Percentiles rank a stretch among this genome's conserved stretches.
phyloP scores from a whole-genome alignment of 2,113 vertebrate genomes.

The Dipodomys spectabilis region DNA sequence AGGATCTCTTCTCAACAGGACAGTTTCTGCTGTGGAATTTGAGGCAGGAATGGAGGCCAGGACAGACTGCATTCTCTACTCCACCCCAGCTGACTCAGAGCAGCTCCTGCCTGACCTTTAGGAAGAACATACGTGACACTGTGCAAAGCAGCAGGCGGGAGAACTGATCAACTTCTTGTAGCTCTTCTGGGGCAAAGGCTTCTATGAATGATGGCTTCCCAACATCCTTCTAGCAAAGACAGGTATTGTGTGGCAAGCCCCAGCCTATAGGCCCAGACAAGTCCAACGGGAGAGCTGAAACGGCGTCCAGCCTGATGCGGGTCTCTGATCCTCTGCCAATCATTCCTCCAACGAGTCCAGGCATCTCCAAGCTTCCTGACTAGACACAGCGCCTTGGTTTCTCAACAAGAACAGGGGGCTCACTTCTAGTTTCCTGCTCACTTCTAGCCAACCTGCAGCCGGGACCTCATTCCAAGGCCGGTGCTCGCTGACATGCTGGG shows the following conservation, averaged over 20 bases:
- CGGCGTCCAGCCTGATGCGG: neutral
- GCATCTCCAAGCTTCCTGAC: slow-evolving; percentile 41
- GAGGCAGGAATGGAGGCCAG: neutral
- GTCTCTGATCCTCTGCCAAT: slow-evolving; percentile 42
- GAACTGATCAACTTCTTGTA: neutral
- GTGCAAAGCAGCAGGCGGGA: neutral
- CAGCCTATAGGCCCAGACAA: slow-evolving; percentile 45
- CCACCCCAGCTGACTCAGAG: neutral
- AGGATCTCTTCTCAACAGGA: neutral
- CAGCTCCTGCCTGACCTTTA: neutral
- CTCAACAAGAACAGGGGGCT: slow-evolving; percentile 25
- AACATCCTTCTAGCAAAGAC: neutral
- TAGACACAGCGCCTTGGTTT: slow-evolving; percentile 64
- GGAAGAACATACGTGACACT: neutral
- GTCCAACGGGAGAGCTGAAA: neutral
- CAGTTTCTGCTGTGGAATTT: neutral
- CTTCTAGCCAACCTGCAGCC: neutral
- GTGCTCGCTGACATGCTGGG: neutral
- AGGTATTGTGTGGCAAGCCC: neutral
- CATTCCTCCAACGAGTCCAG: slow-evolving; percentile 45
- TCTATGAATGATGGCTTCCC: neutral
- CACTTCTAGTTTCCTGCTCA: neutral
- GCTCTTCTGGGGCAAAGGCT: slow-evolving; percentile 35
- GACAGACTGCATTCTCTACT: neutral
- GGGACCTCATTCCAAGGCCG: neutral